Evolutionary conservation across 92 coral and sea anemone genomes (phyloP).

Genomic region (Galaxea fascicularis): DNA sequence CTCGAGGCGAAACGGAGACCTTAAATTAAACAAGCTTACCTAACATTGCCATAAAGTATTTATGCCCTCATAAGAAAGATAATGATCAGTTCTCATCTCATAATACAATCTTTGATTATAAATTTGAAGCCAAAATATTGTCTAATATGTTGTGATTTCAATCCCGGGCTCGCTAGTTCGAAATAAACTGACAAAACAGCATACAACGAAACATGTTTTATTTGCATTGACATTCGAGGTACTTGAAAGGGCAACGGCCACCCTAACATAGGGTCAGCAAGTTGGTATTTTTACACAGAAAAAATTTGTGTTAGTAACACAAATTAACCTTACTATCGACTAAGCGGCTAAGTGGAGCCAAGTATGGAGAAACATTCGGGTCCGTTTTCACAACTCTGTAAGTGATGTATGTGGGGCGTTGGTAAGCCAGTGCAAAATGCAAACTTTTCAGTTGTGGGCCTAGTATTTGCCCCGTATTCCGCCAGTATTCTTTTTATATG

Average conservation of each 20-base stretch:
- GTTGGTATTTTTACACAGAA: background rate
- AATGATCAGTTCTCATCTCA: background rate
- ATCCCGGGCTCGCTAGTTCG: background rate
- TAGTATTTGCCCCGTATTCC: no score
- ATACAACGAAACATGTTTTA: background rate
- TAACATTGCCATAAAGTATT: constrained; percentile 32
- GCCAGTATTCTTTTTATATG: no score
- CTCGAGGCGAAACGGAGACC: background rate
- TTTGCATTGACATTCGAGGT: background rate
- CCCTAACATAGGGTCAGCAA: constrained; percentile 34
- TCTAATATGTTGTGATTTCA: background rate
- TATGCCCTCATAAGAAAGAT: background rate
- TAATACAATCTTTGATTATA: background rate
- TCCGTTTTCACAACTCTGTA: no score
- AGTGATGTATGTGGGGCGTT: no score
- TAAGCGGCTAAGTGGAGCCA: no score
- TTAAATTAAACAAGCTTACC: constrained; percentile 30
- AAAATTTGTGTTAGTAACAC: no score
- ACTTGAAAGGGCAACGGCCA: constrained; percentile 53
- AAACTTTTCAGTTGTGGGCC: no score
- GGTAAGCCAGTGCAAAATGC: no score
- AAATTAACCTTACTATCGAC: no score
- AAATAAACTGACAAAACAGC: background rate
- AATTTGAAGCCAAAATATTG: background rate
- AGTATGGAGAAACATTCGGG: no score